A percentile compares a stretch with the other conserved stretches of the same genome.
Conservation (phyloP, 2,888 invertebrate species). For the Perizoma flavofasciatum region DNA sequence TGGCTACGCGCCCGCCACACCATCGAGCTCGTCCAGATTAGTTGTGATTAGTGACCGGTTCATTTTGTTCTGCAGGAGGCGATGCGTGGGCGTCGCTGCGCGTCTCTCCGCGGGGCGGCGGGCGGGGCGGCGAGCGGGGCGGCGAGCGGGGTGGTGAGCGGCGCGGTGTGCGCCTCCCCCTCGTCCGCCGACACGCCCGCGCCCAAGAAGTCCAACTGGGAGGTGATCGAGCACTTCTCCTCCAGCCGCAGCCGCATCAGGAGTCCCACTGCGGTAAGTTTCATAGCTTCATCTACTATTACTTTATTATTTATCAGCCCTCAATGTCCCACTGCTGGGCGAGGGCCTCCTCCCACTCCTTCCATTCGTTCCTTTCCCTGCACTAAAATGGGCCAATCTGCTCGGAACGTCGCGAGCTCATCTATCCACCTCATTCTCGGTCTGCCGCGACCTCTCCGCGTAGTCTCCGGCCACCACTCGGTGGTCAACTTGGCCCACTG, state of each 20-base stretch:
- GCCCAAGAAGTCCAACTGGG: slow-evolving; percentile 94
- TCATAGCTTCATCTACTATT: neutral
- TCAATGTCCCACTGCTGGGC: no score
- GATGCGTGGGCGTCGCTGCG: slow-evolving; percentile 85
- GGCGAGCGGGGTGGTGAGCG: slow-evolving; percentile 77
- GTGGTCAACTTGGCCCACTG: no score
- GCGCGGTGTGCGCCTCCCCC: slow-evolving; percentile 73
- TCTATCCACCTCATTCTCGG: no score
- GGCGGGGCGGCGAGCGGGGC: slow-evolving; percentile 68
- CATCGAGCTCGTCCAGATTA: neutral
- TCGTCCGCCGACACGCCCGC: slow-evolving; percentile 82
- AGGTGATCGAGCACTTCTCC: slow-evolving; percentile 94
- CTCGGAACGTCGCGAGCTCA: no score
- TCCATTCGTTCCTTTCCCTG: no score
- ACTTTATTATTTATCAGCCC: no score
- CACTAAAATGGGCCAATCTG: no score
- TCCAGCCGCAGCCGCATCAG: slow-evolving; percentile 82
- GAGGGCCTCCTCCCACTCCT: no score
- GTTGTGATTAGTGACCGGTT: no score
- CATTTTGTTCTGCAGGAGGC: slow-evolving; percentile 76
- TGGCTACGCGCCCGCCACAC: no score
- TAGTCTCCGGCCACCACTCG: no score
- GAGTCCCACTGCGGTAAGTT: slow-evolving; percentile 77
- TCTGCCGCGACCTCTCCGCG: no score
- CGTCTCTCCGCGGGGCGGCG: slow-evolving; percentile 81